Conservation (phyloP, 1,140 invertebrate species). For the Caenorhabditis remanei region DNA sequence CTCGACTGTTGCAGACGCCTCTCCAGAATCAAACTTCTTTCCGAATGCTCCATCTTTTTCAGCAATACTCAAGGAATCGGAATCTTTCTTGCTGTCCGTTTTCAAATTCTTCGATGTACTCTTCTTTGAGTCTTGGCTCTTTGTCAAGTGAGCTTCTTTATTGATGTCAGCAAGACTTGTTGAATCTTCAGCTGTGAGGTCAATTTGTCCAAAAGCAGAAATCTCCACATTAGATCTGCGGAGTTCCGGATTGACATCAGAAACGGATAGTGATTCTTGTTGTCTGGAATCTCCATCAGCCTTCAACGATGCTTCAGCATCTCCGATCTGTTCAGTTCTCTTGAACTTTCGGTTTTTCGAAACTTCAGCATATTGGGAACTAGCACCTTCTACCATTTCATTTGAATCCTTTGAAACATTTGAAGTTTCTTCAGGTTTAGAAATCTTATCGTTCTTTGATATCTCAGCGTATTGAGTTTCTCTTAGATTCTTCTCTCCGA, state of each 20-base stretch:
- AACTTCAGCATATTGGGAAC: conserved; percentile 20
- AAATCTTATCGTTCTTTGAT: neutral
- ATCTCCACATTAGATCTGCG: conserved; percentile 1
- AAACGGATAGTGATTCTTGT: conserved; percentile 17
- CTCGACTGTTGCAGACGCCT: conserved; percentile 22
- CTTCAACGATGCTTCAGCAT: conserved; percentile 5
- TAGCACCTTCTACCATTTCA: neutral
- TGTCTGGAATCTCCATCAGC: neutral
- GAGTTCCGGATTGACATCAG: conserved; percentile 29
- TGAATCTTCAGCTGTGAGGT: neutral
- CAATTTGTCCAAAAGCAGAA: conserved; percentile 33
- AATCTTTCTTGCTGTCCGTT: neutral
- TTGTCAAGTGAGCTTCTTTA: conserved; percentile 22
- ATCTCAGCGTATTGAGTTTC: conserved; percentile 29
- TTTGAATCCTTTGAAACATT: neutral
- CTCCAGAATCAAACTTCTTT: neutral
- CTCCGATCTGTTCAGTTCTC: conserved; percentile 24
- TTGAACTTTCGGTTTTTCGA: conserved; percentile 42
- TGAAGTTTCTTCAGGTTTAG: neutral
- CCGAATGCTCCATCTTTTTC: neutral
- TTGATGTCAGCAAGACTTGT: neutral
- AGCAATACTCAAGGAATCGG: conserved; percentile 9
- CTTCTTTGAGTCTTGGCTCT: neutral
- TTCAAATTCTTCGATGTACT: conserved; percentile 1
- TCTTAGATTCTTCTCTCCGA: neutral